Evolutionary conservation across 2,888 invertebrate species (phyloP).

Genomic region (Eulithis testata): DNA sequence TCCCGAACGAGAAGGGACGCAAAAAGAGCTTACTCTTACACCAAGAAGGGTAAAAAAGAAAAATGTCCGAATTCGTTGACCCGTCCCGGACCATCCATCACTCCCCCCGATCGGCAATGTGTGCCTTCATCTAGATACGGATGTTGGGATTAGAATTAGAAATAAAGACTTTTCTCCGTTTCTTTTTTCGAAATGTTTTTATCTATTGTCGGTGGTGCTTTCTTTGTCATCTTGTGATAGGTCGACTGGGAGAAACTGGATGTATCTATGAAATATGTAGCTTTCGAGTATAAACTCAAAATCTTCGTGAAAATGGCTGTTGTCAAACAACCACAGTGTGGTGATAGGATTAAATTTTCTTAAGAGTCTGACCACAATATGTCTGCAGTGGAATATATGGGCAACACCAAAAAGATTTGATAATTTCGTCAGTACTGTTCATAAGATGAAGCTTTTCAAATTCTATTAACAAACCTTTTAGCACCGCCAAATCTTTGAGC

Average conservation of each 20-base stretch:
- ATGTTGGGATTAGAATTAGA: slow-evolving; percentile 73
- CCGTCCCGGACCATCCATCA: slow-evolving; percentile 85
- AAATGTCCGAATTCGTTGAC: slow-evolving; percentile 86
- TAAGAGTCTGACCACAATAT: no score
- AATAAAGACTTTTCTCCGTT: slow-evolving; percentile 55
- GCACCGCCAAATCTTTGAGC: no score
- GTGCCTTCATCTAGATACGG: slow-evolving; percentile 56
- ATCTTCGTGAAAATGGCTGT: no score
- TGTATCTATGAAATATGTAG: no score
- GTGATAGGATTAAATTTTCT: no score
- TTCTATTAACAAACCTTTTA: no score
- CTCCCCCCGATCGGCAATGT: slow-evolving; percentile 78
- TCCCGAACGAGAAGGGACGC: slow-evolving; percentile 80
- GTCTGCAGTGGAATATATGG: no score
- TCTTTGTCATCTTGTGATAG: neutral
- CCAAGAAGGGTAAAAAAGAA: slow-evolving; percentile 86
- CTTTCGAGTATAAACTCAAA: no score
- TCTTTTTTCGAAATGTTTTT: slow-evolving; percentile 37
- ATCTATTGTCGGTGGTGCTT: slow-evolving; percentile 12
- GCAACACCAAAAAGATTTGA: no score
- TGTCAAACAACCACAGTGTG: no score
- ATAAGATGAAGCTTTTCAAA: no score
- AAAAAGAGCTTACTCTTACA: slow-evolving; percentile 83
- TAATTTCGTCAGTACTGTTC: no score
- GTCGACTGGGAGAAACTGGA: neutral